These are phyloP conservation scores for Camptogramma bilineatum DNA, from an alignment of 2,888 invertebrate genomes.

Conservation along the genomic window DNA sequence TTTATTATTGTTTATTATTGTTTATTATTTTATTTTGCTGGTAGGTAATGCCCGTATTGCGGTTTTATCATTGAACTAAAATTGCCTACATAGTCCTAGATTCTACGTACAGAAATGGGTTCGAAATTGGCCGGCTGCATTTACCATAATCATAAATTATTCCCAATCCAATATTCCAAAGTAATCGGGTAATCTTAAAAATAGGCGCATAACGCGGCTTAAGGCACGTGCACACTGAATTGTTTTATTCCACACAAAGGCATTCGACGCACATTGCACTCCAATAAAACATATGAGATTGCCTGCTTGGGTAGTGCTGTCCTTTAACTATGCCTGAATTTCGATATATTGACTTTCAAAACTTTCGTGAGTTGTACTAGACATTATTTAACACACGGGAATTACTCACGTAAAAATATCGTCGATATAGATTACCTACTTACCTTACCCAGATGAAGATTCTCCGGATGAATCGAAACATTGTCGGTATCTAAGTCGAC, in stretches of 20 bases:
- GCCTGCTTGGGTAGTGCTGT: constrained; percentile 53
- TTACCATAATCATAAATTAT: constrained; percentile 45
- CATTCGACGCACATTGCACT: constrained; percentile 68
- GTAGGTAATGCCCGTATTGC: constrained; percentile 10
- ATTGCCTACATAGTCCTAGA: constrained; percentile 8
- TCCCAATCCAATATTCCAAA: constrained; percentile 63
- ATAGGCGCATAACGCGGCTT: constrained; percentile 57
- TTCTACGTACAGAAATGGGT: constrained; percentile 15
- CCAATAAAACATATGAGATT: constrained; percentile 69
- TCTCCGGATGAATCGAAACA: too few relatives aligned
- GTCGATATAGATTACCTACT: too few relatives aligned
- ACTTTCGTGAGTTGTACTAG: too few relatives aligned
- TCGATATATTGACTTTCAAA: not conserved
- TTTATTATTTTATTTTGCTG: not conserved
- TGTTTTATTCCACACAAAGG: constrained; percentile 70
- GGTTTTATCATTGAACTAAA: constrained; percentile 21
- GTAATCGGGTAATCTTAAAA: constrained; percentile 68
- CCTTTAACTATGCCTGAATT: not conserved
- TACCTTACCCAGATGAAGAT: too few relatives aligned
- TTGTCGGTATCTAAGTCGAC: too few relatives aligned
- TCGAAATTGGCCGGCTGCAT: constrained; percentile 23
- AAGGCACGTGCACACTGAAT: constrained; percentile 72
- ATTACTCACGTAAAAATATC: too few relatives aligned
- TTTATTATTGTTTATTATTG: not conserved
- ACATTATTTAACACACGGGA: too few relatives aligned